Conservation (phyloP, 2,113 vertebrate species). For the Baryphthengus martii region DNA sequence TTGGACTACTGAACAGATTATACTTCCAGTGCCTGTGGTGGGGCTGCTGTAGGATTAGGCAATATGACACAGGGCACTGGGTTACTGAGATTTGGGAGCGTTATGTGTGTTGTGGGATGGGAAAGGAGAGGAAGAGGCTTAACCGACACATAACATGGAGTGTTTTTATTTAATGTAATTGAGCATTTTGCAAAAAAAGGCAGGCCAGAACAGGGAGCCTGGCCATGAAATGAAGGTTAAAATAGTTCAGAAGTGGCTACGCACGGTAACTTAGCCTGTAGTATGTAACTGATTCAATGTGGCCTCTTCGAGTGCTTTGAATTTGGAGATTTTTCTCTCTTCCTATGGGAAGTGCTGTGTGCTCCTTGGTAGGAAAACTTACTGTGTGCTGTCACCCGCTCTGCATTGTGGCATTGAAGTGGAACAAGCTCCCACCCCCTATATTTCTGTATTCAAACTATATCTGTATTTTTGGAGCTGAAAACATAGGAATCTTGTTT, state of each 20-base stretch:
- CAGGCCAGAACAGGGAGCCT: neutral
- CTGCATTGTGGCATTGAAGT: neutral
- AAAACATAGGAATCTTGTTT: neutral
- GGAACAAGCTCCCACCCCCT: neutral
- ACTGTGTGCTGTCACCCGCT: neutral
- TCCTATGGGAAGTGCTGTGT: neutral
- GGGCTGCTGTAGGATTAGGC: constrained; percentile 33
- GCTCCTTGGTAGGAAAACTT: neutral
- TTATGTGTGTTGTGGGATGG: neutral
- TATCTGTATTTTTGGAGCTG: neutral
- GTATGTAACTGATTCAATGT: neutral
- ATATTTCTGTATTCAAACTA: neutral
- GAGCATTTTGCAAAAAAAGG: neutral
- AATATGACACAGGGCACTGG: neutral
- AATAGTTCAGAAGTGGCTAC: neutral
- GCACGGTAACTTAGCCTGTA: fast-evolving
- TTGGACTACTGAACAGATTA: constrained; percentile 46
- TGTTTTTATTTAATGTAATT: neutral
- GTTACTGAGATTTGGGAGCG: neutral
- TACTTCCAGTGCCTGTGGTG: neutral
- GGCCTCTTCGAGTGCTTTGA: neutral
- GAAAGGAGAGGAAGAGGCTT: neutral
- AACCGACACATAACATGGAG: neutral
- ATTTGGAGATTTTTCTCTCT: neutral
- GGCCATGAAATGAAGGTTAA: neutral